Evolutionary conservation across 1,140 invertebrate genomes (phyloP).

Genomic region (Ips nitidus): DNA sequence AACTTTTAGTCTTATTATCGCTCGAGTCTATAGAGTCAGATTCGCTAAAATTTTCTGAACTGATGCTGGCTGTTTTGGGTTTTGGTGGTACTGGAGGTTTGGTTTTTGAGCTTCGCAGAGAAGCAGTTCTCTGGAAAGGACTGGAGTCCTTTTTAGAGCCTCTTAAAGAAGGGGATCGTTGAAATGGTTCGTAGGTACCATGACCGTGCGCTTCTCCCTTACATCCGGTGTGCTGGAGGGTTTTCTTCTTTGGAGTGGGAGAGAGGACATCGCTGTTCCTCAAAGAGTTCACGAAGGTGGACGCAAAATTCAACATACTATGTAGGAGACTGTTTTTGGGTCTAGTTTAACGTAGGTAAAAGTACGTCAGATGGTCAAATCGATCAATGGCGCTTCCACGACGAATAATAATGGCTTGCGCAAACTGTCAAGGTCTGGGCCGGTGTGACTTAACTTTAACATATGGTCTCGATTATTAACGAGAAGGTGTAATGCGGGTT

Average conservation of each 20-base stretch:
- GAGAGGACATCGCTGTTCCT: conserved; percentile 53
- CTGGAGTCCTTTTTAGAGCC: conserved; percentile 5
- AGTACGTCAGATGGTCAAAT: not conserved
- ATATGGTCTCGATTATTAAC: conserved; percentile 28
- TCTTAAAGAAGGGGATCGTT: conserved; percentile 36
- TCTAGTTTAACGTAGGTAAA: not conserved
- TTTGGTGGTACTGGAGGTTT: conserved; percentile 23
- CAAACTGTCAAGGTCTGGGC: conserved; percentile 24
- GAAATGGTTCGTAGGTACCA: conserved; percentile 41
- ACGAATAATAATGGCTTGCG: conserved; percentile 25
- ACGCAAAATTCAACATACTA: conserved; percentile 62
- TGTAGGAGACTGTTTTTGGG: conserved; percentile 1
- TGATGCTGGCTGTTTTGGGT: conserved; percentile 52
- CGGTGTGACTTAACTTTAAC: conserved; percentile 31
- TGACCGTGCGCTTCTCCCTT: conserved; percentile 67
- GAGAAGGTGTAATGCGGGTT: conserved; percentile 28
- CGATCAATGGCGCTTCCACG: conserved; percentile 13
- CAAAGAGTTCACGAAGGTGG: conserved; percentile 66
- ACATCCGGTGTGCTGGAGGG: conserved; percentile 67
- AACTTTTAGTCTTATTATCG: conserved; percentile 37
- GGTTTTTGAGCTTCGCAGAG: conserved; percentile 23
- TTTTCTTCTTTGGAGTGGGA: conserved; percentile 56
- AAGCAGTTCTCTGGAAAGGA: conserved; percentile 38
- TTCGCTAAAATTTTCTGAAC: conserved; percentile 60
- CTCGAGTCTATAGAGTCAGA: conserved; percentile 54